Conservation (phyloP, 2,888 invertebrate genomes). For the Andrena fulva region DNA sequence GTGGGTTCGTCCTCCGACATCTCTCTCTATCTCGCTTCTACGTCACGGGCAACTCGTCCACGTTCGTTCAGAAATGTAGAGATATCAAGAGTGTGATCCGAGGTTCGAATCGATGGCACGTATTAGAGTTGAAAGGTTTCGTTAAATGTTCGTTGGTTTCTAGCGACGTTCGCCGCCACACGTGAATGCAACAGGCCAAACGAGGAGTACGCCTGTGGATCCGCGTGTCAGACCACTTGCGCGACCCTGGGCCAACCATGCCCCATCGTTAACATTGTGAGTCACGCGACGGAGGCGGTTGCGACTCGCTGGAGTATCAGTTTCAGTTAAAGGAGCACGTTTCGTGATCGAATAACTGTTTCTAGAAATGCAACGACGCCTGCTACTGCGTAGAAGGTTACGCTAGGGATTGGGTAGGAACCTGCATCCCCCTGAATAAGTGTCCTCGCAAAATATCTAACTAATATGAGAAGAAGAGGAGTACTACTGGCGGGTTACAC, state of each 20-base stretch:
- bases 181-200: neutral
- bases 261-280: constrained; percentile 42
- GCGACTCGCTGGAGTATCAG: neutral
- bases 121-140: no score
- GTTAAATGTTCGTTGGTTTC: neutral
- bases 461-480: neutral
- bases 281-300: neutral
- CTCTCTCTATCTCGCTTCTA: no score
- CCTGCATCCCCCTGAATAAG: constrained; percentile 8
- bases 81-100: neutral
- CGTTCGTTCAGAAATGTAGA: no score
- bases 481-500: no score
- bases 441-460: neutral
- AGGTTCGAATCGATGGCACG: neutral
- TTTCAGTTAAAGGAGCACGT: neutral
- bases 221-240: constrained; percentile 56
- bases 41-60: no score
- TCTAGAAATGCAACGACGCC: constrained; percentile 52
- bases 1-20: no score
- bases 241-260: constrained; percentile 10
- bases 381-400: constrained; percentile 54
- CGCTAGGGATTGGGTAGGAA: constrained; percentile 11
- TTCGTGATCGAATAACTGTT: neutral
- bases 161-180: neutral
- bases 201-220: constrained; percentile 55